phyloP scores from a whole-genome alignment of 1,140 invertebrate genomes.

The Ruditapes philippinarum region DNA sequence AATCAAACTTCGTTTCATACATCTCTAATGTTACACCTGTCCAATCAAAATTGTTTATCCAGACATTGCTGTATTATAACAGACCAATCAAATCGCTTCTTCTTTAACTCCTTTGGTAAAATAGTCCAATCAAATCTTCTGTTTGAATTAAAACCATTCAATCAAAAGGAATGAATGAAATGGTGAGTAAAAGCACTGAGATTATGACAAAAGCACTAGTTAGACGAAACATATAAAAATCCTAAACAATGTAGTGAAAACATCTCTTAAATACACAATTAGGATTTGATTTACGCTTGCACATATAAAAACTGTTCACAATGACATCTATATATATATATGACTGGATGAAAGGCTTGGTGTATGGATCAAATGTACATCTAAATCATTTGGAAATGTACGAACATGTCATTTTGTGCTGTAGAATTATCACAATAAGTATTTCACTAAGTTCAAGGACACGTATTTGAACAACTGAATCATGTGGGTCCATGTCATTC shows the following conservation, averaged over 20 bases:
- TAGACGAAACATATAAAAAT: background rate
- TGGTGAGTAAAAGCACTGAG: background rate
- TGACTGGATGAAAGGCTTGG: conserved; percentile 13
- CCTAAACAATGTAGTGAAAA: background rate
- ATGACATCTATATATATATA: background rate
- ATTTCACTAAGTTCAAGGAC: background rate
- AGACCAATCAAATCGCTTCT: background rate
- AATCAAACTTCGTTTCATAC: background rate
- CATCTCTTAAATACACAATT: background rate
- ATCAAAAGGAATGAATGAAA: conserved; percentile 9
- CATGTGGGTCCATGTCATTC: background rate
- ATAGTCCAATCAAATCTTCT: background rate
- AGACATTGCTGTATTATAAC: background rate
- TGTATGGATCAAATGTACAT: background rate
- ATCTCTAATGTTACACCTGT: background rate
- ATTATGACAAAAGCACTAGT: conserved; percentile 25
- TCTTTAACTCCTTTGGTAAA: background rate
- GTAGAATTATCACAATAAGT: conserved; percentile 35
- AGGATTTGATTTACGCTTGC: background rate
- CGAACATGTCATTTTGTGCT: background rate
- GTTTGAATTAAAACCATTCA: background rate
- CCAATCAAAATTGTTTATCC: background rate
- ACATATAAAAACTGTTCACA: conserved; percentile 11
- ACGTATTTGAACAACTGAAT: background rate
- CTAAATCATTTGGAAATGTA: conserved; percentile 1